These are phyloP conservation scores for Apamea anceps DNA, from an alignment of 2,888 invertebrate species.

Conservation along the genomic window DNA sequence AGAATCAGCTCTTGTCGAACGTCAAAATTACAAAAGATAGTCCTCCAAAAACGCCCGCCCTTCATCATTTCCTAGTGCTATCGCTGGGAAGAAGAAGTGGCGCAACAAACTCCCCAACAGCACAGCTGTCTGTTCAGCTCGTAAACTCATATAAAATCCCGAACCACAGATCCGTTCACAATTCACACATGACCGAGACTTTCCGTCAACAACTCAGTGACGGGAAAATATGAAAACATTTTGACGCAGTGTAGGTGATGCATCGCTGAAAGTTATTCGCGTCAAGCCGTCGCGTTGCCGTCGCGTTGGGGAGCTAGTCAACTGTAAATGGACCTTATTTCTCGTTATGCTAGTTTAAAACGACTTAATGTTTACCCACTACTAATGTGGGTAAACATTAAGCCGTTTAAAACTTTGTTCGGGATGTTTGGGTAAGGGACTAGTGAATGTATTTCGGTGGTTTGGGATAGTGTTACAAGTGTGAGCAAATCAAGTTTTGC, in stretches of 20 bases:
- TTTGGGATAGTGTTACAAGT: not conserved
- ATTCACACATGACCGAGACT: constrained; percentile 17
- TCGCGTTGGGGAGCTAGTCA: constrained; percentile 4
- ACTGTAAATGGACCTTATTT: constrained; percentile 22
- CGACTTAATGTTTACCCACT: too few species aligned
- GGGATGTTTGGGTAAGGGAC: not conserved
- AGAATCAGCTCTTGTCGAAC: too few species aligned
- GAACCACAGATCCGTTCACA: too few species aligned
- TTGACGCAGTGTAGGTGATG: constrained; percentile 3
- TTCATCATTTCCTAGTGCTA: too few species aligned
- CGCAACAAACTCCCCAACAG: too few species aligned
- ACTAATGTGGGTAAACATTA: not conserved
- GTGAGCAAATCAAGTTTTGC: not conserved
- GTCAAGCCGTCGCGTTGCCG: not conserved
- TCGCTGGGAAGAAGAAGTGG: too few species aligned
- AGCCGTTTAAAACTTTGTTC: too few species aligned
- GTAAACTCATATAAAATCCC: constrained; percentile 9
- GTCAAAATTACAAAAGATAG: too few species aligned
- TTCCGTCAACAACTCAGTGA: not conserved
- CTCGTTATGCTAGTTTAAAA: not conserved
- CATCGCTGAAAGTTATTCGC: constrained; percentile 11
- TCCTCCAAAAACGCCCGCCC: too few species aligned
- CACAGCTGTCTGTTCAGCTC: not conserved
- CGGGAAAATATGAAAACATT: constrained; percentile 31
- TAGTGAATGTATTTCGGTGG: not conserved